Conservation (phyloP, 2,113 vertebrate genomes). For the Guaruba guarouba region DNA sequence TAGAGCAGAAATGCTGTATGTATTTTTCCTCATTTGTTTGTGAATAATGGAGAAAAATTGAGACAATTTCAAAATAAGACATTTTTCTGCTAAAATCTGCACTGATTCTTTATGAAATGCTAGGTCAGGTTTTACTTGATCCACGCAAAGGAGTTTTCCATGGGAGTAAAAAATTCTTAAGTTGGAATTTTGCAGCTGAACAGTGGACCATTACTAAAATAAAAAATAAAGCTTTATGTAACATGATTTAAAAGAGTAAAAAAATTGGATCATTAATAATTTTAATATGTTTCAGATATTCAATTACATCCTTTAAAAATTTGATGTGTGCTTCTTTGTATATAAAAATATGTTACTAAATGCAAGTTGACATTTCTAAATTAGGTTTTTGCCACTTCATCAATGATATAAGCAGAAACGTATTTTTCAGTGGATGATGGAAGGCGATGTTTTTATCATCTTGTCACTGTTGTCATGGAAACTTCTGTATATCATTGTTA, state of each 20-base stretch:
- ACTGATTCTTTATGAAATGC: not conserved
- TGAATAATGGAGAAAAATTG: not conserved
- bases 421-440: conserved; percentile 33
- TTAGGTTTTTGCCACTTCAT: not conserved
- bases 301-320: not conserved
- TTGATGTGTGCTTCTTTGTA: not conserved
- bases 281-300: not conserved
- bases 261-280: not conserved
- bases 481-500: conserved; percentile 44
- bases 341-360: not conserved
- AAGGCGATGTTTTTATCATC: conserved; percentile 47
- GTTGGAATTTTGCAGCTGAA: not conserved
- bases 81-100: not conserved
- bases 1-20: not conserved
- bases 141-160: not conserved
- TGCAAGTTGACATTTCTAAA: not conserved
- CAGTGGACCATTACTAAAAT: not conserved
- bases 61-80: not conserved
- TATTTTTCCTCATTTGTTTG: not conserved
- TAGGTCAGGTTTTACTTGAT: not conserved
- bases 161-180: not conserved
- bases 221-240: not conserved
- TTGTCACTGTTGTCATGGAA: conserved; percentile 60
- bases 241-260: not conserved
- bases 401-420: not conserved